Conservation (phyloP, 2,797 vertebrate genomes). For the Chanos chanos region DNA sequence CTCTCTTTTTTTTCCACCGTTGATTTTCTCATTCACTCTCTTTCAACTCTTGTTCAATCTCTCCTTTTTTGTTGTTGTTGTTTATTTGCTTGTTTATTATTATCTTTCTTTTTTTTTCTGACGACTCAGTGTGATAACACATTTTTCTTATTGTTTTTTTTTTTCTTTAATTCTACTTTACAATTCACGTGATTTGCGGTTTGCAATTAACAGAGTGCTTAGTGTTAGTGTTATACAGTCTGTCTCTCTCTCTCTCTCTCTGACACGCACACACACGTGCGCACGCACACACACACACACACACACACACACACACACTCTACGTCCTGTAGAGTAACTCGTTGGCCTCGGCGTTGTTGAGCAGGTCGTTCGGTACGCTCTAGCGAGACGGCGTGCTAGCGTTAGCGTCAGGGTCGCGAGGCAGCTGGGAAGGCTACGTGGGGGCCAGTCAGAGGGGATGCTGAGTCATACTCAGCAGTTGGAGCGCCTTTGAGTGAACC, state of each 20-base stretch:
- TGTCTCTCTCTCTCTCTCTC: no score
- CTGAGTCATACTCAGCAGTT: constrained; percentile 78
- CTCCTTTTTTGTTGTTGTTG: constrained; percentile 17
- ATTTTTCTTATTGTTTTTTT: no score
- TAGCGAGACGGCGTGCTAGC: no score
- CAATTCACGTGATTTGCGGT: no score
- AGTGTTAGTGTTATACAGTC: constrained; percentile 19
- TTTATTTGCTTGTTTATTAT: constrained; percentile 43
- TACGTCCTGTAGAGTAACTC: no score
- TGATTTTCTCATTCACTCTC: constrained; percentile 10
- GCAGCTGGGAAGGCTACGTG: background rate
- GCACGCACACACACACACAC: no score
- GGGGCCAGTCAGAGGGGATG: constrained; percentile 52
- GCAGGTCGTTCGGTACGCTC: no score
- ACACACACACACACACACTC: no score
- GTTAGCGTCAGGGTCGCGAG: background rate
- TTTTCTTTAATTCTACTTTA: no score
- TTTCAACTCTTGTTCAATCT: constrained; percentile 23
- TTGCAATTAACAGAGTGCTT: background rate
- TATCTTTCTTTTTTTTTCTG: constrained; percentile 30
- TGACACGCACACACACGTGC: no score
- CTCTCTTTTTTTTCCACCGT: constrained; percentile 14
- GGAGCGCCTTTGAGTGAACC: constrained; percentile 60
- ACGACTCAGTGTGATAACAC: constrained; percentile 13
- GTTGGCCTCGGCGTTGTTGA: no score